phyloP scores from a whole-genome alignment of 2,113 vertebrate genomes.

The Alethe castanea region DNA sequence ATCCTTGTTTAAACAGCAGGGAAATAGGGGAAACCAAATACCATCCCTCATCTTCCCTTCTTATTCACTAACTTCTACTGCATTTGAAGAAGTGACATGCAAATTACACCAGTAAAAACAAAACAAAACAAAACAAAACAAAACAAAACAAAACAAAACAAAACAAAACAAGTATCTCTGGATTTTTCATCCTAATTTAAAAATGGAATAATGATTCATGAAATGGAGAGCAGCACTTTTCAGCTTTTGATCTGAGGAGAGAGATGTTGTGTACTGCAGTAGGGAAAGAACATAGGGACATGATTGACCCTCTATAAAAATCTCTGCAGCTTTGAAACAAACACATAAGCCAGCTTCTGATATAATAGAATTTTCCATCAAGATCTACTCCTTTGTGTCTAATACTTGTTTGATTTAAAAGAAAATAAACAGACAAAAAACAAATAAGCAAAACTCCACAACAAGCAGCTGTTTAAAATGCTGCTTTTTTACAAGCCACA shows the following conservation, averaged over 20 bases:
- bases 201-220: accelerated
- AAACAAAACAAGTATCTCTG: not conserved
- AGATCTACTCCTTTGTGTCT: not conserved
- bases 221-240: not conserved
- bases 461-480: not conserved
- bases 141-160: not conserved
- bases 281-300: accelerated
- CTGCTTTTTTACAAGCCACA: not conserved
- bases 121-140: not conserved
- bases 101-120: not conserved
- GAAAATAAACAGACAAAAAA: accelerated
- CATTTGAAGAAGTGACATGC: not conserved
- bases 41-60: not conserved
- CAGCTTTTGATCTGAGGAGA: not conserved
- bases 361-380: not conserved
- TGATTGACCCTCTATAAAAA: not conserved
- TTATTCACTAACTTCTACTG: not conserved
- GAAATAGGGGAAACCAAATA: not conserved
- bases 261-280: not conserved
- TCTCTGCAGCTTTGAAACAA: not conserved
- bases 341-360: not conserved
- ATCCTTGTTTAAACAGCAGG: not conserved
- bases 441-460: not conserved
- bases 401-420: not conserved
- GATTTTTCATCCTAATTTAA: not conserved